Conservation (phyloP, 2,888 invertebrate genomes). For the Drosophila tripunctata region DNA sequence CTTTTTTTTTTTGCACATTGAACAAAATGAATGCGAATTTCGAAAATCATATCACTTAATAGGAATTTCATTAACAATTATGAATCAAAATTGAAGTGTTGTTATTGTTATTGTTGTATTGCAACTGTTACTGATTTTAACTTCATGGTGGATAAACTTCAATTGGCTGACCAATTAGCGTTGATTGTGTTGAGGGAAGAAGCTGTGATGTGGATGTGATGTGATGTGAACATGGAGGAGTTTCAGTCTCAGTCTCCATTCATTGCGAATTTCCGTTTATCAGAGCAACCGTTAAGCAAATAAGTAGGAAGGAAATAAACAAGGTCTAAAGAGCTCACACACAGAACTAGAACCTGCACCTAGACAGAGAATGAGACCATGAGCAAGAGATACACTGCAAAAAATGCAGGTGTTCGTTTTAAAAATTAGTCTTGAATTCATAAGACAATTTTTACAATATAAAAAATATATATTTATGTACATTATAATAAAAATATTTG, state of each 20-base stretch:
- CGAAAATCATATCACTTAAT: constrained; percentile 29
- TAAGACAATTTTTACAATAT: no score
- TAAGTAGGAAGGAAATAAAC: constrained; percentile 77
- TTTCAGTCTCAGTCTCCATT: no score
- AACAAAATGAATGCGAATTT: constrained; percentile 25
- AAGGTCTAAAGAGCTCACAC: constrained; percentile 35
- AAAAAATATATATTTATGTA: no score
- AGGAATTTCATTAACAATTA: constrained; percentile 36
- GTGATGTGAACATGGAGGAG: not conserved
- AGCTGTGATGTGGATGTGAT: not conserved
- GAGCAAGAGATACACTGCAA: not conserved
- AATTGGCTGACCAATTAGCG: constrained; percentile 38
- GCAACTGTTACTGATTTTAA: constrained; percentile 14
- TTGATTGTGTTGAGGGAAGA: constrained; percentile 1
- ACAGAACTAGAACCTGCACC: constrained; percentile 43
- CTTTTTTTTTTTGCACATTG: constrained; percentile 19
- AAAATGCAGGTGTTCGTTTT: no score
- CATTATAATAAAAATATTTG: no score
- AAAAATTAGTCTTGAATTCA: no score
- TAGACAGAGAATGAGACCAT: not conserved
- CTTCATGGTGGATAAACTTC: constrained; percentile 21
- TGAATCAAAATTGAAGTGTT: not conserved
- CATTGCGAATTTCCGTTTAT: constrained; percentile 53
- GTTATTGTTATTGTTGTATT: constrained; percentile 3
- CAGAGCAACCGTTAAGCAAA: constrained; percentile 67